These are phyloP conservation scores for Labia minor DNA, from an alignment of 2,888 invertebrate species.

Conservation along the genomic window DNA sequence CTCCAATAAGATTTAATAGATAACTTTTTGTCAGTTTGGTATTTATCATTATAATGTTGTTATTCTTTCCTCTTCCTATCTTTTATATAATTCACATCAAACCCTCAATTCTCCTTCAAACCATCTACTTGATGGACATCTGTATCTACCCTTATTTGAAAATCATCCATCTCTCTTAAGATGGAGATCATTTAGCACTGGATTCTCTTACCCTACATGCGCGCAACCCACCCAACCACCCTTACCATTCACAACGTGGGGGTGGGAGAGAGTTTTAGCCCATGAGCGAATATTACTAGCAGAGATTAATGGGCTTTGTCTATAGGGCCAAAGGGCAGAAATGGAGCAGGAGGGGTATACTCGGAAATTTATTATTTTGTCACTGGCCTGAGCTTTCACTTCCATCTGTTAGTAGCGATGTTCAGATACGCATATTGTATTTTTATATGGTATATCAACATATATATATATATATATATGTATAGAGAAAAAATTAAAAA, in stretches of 20 bases:
- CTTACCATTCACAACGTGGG: background rate
- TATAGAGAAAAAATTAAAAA: no score
- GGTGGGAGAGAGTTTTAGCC: no score
- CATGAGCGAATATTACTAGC: conserved; percentile 1
- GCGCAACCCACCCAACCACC: background rate
- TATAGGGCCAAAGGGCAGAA: background rate
- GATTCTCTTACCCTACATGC: no score
- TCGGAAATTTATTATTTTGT: conserved; percentile 5
- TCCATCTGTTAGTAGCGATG: conserved; percentile 1
- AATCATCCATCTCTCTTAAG: background rate
- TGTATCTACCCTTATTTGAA: background rate
- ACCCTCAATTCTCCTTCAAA: no score
- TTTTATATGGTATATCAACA: no score
- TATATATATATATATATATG: no score
- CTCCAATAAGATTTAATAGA: no score
- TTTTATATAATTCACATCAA: no score
- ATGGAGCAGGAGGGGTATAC: background rate
- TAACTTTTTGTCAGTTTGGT: no score
- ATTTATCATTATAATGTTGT: no score
- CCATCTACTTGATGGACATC: no score
- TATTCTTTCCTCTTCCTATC: no score
- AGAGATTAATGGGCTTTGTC: background rate
- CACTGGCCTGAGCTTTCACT: conserved; percentile 1
- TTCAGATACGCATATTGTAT: background rate
- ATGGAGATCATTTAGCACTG: background rate